A percentile compares a stretch with the other conserved stretches of the same genome.
Conservation (phyloP, 2,888 invertebrate species). For the Volucella bombylans region DNA sequence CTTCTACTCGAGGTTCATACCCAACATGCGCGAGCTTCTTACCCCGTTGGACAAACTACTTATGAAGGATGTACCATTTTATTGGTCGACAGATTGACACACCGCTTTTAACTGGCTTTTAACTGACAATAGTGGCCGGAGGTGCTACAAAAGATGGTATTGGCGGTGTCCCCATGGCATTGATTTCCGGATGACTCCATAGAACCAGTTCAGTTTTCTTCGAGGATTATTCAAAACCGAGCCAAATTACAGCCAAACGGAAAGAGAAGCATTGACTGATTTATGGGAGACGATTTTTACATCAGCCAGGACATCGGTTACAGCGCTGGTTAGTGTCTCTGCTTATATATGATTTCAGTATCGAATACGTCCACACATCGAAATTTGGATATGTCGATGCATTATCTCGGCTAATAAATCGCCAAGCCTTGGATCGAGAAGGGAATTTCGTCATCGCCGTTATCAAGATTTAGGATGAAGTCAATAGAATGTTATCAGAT, state of each 20-base stretch:
- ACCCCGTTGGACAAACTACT: too few relatives aligned
- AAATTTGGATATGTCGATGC: constrained; percentile 62
- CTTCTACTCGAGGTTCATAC: too few relatives aligned
- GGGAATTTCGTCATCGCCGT: constrained; percentile 36
- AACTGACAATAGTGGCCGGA: constrained; percentile 40
- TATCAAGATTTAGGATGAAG: constrained; percentile 35
- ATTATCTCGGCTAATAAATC: constrained; percentile 5
- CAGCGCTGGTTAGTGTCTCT: constrained; percentile 75
- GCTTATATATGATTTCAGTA: constrained; percentile 49
- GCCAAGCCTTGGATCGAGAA: constrained; percentile 5
- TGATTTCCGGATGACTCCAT: too few relatives aligned
- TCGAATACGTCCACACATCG: constrained; percentile 56
- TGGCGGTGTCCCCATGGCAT: neutral
- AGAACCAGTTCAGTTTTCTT: constrained; percentile 76
- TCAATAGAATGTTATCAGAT: constrained; percentile 24
- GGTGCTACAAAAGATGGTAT: constrained; percentile 52
- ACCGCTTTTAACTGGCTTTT: constrained; percentile 22
- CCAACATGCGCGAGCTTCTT: neutral
- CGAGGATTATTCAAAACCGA: constrained; percentile 77
- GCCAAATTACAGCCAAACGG: constrained; percentile 77
- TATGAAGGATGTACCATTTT: too few relatives aligned
- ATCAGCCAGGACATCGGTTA: too few relatives aligned
- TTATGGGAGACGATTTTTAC: too few relatives aligned
- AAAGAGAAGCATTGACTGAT: constrained; percentile 77
- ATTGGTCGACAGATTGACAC: constrained; percentile 18